phyloP scores from a whole-genome alignment of 2,888 invertebrate genomes.

The Atethmia centrago region DNA sequence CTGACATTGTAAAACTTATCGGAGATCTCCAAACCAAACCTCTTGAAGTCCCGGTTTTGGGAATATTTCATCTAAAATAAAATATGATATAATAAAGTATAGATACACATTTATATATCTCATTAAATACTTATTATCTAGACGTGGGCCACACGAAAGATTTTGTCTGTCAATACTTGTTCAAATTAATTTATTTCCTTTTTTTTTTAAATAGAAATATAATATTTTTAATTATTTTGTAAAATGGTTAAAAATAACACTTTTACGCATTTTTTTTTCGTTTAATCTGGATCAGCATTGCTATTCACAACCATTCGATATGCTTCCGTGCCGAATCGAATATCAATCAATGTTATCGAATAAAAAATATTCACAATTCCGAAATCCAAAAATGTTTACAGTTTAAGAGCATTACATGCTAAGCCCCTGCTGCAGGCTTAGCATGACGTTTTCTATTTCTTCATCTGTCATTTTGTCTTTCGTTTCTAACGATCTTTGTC shows the following conservation, averaged over 20 bases:
- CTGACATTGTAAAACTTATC: conserved; percentile 93
- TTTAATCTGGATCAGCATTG: background rate
- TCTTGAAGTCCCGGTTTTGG: conserved; percentile 89
- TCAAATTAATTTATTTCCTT: background rate
- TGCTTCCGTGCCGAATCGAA: background rate
- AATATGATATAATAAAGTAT: too few relatives aligned
- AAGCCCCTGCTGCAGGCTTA: too few relatives aligned
- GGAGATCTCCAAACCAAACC: conserved; percentile 95
- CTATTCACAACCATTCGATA: background rate
- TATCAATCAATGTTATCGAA: background rate
- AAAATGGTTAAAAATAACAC: background rate
- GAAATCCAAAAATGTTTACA: background rate
- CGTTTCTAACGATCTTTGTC: too few relatives aligned
- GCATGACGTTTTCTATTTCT: too few relatives aligned
- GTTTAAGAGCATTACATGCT: too few relatives aligned
- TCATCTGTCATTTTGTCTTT: too few relatives aligned
- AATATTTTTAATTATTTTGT: background rate
- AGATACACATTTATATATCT: too few relatives aligned
- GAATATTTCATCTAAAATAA: conserved; percentile 85
- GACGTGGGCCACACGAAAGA: background rate
- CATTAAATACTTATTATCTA: background rate
- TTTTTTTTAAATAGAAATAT: background rate
- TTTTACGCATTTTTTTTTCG: background rate
- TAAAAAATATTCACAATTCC: background rate
- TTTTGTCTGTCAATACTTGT: background rate